phyloP scores from a whole-genome alignment of 2,113 vertebrate species.

The Aspiorhynchus laticeps region DNA sequence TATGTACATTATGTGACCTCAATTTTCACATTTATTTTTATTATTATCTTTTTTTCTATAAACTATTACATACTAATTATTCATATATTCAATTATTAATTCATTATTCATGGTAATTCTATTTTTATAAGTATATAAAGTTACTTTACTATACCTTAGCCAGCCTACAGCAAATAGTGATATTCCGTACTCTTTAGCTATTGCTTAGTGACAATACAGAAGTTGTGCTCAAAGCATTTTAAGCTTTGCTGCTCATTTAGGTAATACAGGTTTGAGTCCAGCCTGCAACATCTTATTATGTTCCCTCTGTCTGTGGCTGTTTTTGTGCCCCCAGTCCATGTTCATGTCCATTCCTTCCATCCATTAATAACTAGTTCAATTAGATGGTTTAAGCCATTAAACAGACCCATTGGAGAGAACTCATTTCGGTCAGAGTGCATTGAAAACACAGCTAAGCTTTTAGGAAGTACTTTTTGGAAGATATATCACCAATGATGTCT shows the following conservation, averaged over 20 bases:
- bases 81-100: not conserved
- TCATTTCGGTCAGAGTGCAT: not conserved
- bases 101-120: not conserved
- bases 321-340: not conserved
- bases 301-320: not conserved
- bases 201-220: no score
- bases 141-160: not conserved
- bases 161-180: not conserved
- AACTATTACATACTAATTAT: not conserved
- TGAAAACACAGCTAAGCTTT: constrained; percentile 23
- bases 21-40: no score
- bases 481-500: not conserved
- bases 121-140: not conserved
- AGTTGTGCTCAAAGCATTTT: not conserved
- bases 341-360: not conserved
- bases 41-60: not conserved
- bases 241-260: not conserved
- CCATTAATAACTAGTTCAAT: constrained; percentile 11
- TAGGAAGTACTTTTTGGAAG: not conserved
- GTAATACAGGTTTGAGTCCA: not conserved
- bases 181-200: no score
- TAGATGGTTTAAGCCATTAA: constrained; percentile 26
- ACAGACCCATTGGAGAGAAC: constrained; percentile 29
- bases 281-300: not conserved
- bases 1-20: not conserved